Evolutionary conservation across 2,888 invertebrate species (phyloP), one percentile per base, ranked within the genome.

Genomic region (Drosophila neoperkinsi): DNA sequence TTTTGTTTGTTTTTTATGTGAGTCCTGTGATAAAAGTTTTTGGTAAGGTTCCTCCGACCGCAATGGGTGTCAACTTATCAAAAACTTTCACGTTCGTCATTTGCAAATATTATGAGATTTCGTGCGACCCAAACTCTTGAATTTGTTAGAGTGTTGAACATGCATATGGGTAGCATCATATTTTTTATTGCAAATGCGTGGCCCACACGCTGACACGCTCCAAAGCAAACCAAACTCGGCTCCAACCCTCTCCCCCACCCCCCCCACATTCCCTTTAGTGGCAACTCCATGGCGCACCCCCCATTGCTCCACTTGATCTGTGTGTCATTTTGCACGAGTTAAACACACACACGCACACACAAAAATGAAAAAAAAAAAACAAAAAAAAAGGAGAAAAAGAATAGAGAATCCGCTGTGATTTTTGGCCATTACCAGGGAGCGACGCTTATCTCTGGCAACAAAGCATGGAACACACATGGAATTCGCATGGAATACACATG

Each of bases 21-120:
- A 10, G 34, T 41, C 43, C 58, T 65, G 53, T 76, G 80, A 68
- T 60, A 70, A 73, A 82, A 79, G 68, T 79, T 74, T 52, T 46
- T 41, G 52, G 34, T 16, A 6, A 38, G 43, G 52, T 36, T 25
- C 46, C n/a, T 31, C 43, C 25, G 2, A 38, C 31, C 41, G 13
- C 18, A n/a, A 33, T 28, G 13, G 38, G 18, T 34, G 56, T 33
- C 36, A 60, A 88, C 89, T 88, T 88, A 80, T 77, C 78, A 84
- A 88, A 88, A 88, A 88, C 89, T 88, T 88, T 78, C 87, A 88
- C 87, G 87, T 88, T 84, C 89, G 82, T 88, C 90, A 88, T 88
- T 88, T 88, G 90, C 90, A 86, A 90, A 88, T 90, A 90, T 86
- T 85, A 87, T 83, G 89, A 83, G 84, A 76, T 85, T 85, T 76